Evolutionary conservation across 1,140 invertebrate species (phyloP).

Genomic region (Mycetomoellerius zeteki): DNA sequence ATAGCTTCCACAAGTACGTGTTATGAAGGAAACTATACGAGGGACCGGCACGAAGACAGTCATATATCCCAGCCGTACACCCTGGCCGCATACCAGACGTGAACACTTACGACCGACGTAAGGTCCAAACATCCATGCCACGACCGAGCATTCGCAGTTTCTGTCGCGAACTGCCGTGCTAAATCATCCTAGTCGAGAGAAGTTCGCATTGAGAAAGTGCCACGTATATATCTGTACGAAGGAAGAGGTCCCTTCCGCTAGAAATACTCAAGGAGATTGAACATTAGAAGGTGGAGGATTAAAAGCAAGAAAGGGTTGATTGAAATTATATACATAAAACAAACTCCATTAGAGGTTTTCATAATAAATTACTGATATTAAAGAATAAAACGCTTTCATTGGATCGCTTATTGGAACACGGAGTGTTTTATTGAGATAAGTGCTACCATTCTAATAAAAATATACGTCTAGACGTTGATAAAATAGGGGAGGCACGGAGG

Average conservation of each 20-base stretch:
- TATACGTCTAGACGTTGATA: conserved; percentile 49
- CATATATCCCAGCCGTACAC: conserved; percentile 78
- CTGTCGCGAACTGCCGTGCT: conserved; percentile 67
- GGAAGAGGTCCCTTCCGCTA: conserved; percentile 38
- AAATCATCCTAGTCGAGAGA: conserved; percentile 74
- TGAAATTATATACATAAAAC: neutral
- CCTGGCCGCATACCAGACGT: conserved; percentile 78
- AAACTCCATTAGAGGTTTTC: conserved; percentile 22
- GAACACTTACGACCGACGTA: conserved; percentile 79
- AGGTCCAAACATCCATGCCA: conserved; percentile 66
- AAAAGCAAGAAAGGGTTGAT: neutral
- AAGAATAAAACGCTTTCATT: neutral
- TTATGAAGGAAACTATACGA: conserved; percentile 62
- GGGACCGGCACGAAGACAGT: conserved; percentile 71
- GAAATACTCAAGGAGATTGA: conserved; percentile 30
- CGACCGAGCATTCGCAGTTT: conserved; percentile 69
- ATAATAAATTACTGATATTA: conserved; percentile 21
- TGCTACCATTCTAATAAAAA: conserved; percentile 31
- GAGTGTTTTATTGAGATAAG: conserved; percentile 12
- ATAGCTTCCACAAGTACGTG: conserved; percentile 35
- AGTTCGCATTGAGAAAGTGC: conserved; percentile 51
- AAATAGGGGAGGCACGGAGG: conserved; percentile 22
- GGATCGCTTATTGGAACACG: neutral
- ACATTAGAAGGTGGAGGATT: neutral
- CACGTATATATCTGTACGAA: conserved; percentile 36